A percentile compares a stretch with the other conserved stretches of the same genome.
Conservation (phyloP, 2,888 invertebrate genomes). For the Tipula vernalis region DNA sequence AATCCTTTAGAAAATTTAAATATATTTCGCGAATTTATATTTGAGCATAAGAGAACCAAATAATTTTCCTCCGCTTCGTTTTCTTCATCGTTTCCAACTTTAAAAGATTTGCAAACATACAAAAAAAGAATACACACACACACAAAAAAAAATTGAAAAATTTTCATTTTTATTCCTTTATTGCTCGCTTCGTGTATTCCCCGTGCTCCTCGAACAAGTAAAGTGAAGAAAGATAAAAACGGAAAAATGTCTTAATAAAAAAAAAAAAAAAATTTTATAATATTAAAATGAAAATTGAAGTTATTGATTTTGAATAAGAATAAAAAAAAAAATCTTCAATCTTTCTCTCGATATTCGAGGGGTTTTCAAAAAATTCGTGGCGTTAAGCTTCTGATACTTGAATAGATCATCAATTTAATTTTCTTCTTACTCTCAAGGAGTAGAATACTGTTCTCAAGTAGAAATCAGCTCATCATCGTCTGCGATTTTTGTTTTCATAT, state of each 20-base stretch:
- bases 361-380: not conserved
- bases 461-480: not conserved
- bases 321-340: not conserved
- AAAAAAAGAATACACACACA: not conserved
- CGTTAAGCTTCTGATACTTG: not conserved
- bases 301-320: not conserved
- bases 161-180: not conserved
- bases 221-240: not conserved
- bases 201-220: not conserved
- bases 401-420: not conserved
- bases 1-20: not conserved
- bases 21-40: not conserved
- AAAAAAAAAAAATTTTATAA: not conserved
- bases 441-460: not conserved
- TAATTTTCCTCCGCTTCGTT: not conserved
- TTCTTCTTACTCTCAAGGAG: not conserved
- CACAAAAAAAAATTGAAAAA: not conserved
- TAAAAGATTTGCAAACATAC: not conserved
- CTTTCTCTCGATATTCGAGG: not conserved
- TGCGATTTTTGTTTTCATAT: not conserved
- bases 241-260: not conserved
- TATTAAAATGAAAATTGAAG: not conserved
- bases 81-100: not conserved
- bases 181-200: not conserved
- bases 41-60: not conserved